These are phyloP conservation scores for Saccostrea glomerata DNA, from an alignment of 1,140 invertebrate species.

Conservation along the genomic window DNA sequence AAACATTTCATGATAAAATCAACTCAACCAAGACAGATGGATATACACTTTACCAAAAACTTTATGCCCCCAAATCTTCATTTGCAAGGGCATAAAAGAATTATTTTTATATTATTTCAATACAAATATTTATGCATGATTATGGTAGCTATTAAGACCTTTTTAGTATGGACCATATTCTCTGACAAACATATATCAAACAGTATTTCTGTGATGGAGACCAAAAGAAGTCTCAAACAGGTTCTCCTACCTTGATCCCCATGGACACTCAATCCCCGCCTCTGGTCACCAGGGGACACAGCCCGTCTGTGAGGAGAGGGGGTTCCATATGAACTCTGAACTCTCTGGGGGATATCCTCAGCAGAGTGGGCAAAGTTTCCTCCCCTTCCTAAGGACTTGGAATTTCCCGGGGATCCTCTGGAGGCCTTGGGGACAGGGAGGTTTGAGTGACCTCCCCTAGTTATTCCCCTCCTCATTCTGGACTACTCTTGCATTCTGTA, in stretches of 20 bases:
- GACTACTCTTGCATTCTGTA: constrained; percentile 22
- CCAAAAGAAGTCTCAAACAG: too few relatives aligned
- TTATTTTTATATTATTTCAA: too few relatives aligned
- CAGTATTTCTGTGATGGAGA: too few relatives aligned
- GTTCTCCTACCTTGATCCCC: constrained; percentile 55
- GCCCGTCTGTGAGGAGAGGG: constrained; percentile 59
- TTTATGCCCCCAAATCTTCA: too few relatives aligned
- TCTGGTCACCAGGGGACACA: constrained; percentile 63
- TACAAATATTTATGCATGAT: too few relatives aligned
- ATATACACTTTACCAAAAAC: too few relatives aligned
- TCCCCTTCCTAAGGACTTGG: constrained; percentile 61
- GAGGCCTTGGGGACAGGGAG: constrained; percentile 69
- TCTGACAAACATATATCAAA: too few relatives aligned
- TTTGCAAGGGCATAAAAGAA: too few relatives aligned
- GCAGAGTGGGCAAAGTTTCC: constrained; percentile 67
- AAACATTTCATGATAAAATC: too few relatives aligned
- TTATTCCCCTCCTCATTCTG: constrained; percentile 56
- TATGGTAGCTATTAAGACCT: too few relatives aligned
- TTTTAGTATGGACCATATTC: too few relatives aligned
- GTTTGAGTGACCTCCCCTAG: constrained; percentile 66
- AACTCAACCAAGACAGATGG: too few relatives aligned
- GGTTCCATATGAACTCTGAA: constrained; percentile 55
- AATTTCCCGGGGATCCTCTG: constrained; percentile 65
- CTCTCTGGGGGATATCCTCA: constrained; percentile 68
- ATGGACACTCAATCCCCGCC: constrained; percentile 59